These are phyloP conservation scores for Diabrotica balteata DNA, from an alignment of 2,888 invertebrate species.

Conservation along the genomic window DNA sequence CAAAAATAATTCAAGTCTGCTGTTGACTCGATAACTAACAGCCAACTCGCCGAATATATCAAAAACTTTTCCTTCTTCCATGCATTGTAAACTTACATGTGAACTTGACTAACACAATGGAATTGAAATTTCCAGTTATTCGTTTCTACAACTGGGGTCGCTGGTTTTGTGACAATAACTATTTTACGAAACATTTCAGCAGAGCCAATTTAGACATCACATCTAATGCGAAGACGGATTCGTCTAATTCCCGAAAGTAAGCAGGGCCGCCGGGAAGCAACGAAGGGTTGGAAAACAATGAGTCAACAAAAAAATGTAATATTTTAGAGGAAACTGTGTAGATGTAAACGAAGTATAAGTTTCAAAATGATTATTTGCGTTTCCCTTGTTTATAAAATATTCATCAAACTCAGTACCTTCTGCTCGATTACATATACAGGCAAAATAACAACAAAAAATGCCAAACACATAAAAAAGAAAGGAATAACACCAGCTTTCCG, in stretches of 20 bases:
- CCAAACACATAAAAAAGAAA: no score
- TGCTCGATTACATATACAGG: no score
- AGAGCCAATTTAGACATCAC: slow-evolving; percentile 41
- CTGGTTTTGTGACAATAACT: slow-evolving; percentile 39
- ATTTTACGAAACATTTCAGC: slow-evolving; percentile 47
- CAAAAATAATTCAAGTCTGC: slow-evolving; percentile 5
- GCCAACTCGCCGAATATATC: slow-evolving; percentile 7
- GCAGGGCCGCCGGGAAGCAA: background rate
- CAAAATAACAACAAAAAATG: no score
- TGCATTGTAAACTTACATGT: slow-evolving; percentile 16
- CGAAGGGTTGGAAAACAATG: no score
- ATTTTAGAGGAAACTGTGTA: no score
- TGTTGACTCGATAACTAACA: slow-evolving; percentile 2
- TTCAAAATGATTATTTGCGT: no score
- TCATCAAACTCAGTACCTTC: no score
- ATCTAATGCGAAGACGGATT: slow-evolving; percentile 35
- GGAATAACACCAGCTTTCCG: no score
- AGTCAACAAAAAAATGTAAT: no score
- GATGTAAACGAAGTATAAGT: no score
- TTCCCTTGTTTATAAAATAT: no score
- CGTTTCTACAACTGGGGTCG: slow-evolving; percentile 20
- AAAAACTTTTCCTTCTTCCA: slow-evolving; percentile 16
- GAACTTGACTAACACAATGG: slow-evolving; percentile 27
- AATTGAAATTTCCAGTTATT: slow-evolving; percentile 26
- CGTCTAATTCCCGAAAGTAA: slow-evolving; percentile 11